phyloP scores from a whole-genome alignment of 1,140 invertebrate species.

The Drosophila lacteicornis region DNA sequence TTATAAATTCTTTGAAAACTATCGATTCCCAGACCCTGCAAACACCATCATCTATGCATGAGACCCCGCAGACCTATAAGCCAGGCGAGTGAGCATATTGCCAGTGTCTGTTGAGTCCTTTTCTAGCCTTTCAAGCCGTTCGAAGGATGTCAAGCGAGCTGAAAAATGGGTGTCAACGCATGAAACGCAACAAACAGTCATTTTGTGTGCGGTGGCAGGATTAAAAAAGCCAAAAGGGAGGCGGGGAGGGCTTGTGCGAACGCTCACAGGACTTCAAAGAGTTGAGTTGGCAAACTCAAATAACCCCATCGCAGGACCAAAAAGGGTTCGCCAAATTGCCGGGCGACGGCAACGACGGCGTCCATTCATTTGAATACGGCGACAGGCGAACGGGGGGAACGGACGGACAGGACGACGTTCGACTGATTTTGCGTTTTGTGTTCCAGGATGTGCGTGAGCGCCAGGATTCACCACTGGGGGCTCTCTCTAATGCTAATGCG shows the following conservation, averaged over 20 bases:
- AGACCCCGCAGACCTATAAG: not conserved
- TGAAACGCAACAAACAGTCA: constrained; percentile 80
- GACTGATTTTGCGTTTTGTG: constrained; percentile 75
- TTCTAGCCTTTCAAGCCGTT: constrained; percentile 12
- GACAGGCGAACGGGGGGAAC: not conserved
- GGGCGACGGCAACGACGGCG: constrained; percentile 37
- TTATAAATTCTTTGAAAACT: not conserved
- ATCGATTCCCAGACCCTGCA: constrained; percentile 2
- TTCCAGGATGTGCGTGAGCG: constrained; percentile 31
- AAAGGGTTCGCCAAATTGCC: constrained; percentile 78
- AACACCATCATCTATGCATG: constrained; percentile 7
- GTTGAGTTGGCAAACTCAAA: constrained; percentile 53
- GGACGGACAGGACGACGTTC: constrained; percentile 9
- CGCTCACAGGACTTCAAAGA: constrained; percentile 46
- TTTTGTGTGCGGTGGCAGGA: constrained; percentile 51
- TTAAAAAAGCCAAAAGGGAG: constrained; percentile 14
- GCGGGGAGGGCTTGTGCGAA: not conserved
- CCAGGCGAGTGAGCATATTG: not conserved
- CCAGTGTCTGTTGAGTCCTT: constrained; percentile 1
- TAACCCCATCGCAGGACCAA: constrained; percentile 39
- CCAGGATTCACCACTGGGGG: constrained; percentile 11
- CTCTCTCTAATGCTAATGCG: constrained; percentile 68
- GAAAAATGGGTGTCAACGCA: constrained; percentile 77
- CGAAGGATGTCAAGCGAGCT: constrained; percentile 40
- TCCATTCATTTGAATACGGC: constrained; percentile 72